Conservation (phyloP, 2,797 vertebrate genomes). For the Gambelia wislizenii region DNA sequence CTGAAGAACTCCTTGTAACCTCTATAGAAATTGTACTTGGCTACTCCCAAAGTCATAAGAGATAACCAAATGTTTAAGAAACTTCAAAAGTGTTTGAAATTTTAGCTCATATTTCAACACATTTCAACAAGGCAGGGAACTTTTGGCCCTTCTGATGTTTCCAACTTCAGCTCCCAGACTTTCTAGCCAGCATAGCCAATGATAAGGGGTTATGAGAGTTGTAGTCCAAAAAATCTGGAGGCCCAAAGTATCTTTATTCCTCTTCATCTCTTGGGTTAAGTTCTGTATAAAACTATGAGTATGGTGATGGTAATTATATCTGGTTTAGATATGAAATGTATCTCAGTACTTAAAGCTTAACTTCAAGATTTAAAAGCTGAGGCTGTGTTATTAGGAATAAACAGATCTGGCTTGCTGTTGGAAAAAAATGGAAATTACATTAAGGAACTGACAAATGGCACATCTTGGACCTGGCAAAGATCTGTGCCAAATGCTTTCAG, state of each 20-base stretch:
- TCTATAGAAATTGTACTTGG: background rate
- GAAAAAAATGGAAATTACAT: constrained; percentile 74
- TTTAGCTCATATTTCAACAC: background rate
- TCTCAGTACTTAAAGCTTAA: constrained; percentile 48
- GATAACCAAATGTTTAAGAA: background rate
- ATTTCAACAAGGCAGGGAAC: background rate
- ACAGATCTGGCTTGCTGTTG: constrained; percentile 68
- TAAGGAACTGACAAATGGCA: constrained; percentile 73
- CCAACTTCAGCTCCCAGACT: background rate
- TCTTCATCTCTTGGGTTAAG: background rate
- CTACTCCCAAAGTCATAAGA: background rate
- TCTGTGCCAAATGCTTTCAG: constrained; percentile 68
- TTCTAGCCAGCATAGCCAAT: background rate
- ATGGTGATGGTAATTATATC: no score
- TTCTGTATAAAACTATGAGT: background rate
- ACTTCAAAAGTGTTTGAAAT: background rate
- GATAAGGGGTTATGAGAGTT: background rate
- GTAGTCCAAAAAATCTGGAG: background rate
- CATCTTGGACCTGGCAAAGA: constrained; percentile 68
- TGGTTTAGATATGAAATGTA: background rate
- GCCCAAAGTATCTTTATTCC: background rate
- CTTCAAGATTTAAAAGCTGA: constrained; percentile 48
- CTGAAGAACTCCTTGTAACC: background rate
- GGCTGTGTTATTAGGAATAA: constrained; percentile 66
- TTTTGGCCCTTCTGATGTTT: background rate